A percentile compares a stretch with the other conserved stretches of the same genome.
Evolutionary conservation across 2,113 vertebrate genomes (phyloP).

Genomic region (Leptosomus discolor): DNA sequence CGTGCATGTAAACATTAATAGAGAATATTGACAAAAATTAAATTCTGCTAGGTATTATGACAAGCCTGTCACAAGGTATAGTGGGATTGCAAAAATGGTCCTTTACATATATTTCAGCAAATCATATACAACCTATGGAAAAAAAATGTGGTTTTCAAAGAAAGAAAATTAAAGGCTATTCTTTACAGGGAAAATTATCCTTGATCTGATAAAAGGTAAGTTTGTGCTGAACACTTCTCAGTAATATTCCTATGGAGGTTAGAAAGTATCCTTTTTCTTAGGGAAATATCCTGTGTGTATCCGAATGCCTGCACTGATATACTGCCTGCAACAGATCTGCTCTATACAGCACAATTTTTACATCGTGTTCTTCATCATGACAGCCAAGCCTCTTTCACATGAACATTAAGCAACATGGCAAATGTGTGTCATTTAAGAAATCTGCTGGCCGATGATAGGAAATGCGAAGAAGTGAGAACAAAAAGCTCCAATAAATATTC

Average conservation of each 20-base stretch:
- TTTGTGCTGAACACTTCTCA: not conserved
- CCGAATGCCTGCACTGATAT: not conserved
- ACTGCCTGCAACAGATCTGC: not conserved
- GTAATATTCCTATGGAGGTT: not conserved
- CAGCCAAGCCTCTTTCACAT: not conserved
- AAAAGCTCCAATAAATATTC: not conserved
- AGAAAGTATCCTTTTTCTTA: not conserved
- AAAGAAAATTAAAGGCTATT: not conserved
- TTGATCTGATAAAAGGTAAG: not conserved
- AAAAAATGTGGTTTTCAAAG: not conserved
- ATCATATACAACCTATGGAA: accelerated
- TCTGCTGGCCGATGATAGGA: not conserved
- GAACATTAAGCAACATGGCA: not conserved
- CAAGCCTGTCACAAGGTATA: not conserved
- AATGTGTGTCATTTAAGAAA: not conserved
- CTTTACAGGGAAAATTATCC: not conserved
- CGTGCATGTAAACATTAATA: not conserved
- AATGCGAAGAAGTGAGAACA: not conserved
- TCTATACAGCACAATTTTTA: not conserved
- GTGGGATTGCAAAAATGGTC: not conserved
- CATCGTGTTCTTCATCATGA: not conserved
- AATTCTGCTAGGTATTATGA: not conserved
- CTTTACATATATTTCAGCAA: not conserved
- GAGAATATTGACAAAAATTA: not conserved
- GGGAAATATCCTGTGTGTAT: not conserved